Percentiles rank a stretch among this genome's conserved stretches.
These are phyloP conservation scores for Acanthurus tractus DNA, from an alignment of 2,797 vertebrate genomes.

Conservation along the genomic window DNA sequence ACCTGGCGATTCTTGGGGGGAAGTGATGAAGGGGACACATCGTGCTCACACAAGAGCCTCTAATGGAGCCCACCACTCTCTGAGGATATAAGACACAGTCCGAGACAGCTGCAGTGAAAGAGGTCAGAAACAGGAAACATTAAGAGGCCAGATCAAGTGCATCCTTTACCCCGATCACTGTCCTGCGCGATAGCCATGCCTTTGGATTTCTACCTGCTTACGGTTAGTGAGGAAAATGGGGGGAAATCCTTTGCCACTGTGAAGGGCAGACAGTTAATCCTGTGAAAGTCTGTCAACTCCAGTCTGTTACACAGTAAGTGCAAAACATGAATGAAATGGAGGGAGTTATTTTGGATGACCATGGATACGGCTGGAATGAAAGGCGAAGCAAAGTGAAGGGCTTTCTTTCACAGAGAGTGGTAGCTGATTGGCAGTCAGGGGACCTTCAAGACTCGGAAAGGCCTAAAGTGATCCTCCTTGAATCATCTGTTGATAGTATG, in stretches of 20 bases:
- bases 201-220: not conserved
- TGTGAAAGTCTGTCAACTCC: too few relatives aligned
- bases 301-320: not conserved
- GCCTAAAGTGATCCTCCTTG: constrained; percentile 2
- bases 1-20: constrained; percentile 35
- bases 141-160: constrained; percentile 28
- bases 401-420: not conserved
- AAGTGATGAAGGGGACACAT: constrained; percentile 34
- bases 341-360: too few relatives aligned
- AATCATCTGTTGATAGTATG: constrained; percentile 8
- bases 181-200: not conserved
- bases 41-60: constrained; percentile 37
- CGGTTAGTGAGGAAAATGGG: not conserved
- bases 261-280: not conserved
- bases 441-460: not conserved
- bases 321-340: too few relatives aligned
- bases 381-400: too few relatives aligned
- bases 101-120: constrained; percentile 19
- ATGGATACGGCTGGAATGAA: too few relatives aligned
- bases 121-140: constrained; percentile 8
- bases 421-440: not conserved
- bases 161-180: constrained; percentile 8
- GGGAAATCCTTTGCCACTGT: not conserved
- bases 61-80: constrained; percentile 42
- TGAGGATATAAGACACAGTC: constrained; percentile 30